Conservation (phyloP, 2,113 vertebrate species). For the Platanista minor region DNA sequence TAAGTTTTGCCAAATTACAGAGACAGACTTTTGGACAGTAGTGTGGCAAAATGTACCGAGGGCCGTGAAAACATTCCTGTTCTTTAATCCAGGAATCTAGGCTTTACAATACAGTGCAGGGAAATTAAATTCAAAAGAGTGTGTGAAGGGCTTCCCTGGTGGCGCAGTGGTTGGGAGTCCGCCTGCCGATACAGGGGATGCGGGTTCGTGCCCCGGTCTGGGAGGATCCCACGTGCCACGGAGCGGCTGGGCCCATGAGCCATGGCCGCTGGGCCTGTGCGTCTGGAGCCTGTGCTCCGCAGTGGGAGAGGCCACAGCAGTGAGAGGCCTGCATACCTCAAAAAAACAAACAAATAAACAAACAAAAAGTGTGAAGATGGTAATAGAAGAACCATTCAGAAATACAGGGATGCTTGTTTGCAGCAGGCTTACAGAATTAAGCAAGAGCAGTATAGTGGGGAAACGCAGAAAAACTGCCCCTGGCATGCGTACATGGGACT, state of each 20-base stretch:
- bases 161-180: too few relatives aligned
- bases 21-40: background rate
- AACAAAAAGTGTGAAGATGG: background rate
- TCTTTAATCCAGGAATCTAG: background rate
- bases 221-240: too few relatives aligned
- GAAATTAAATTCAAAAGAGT: background rate
- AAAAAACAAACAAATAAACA: too few relatives aligned
- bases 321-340: too few relatives aligned
- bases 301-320: too few relatives aligned
- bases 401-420: background rate
- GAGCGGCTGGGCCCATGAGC: too few relatives aligned
- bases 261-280: too few relatives aligned
- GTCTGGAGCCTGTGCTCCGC: too few relatives aligned
- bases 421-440: background rate
- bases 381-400: background rate
- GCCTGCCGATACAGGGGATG: too few relatives aligned
- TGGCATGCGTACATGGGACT: too few relatives aligned
- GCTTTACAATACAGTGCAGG: background rate
- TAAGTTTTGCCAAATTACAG: background rate
- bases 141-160: too few relatives aligned
- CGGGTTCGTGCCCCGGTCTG: too few relatives aligned
- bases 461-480: background rate
- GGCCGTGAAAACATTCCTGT: background rate
- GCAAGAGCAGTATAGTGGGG: background rate
- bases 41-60: background rate